Conservation (phyloP, 2,113 vertebrate species). For the Pseudorhombus dupliciocellatus region DNA sequence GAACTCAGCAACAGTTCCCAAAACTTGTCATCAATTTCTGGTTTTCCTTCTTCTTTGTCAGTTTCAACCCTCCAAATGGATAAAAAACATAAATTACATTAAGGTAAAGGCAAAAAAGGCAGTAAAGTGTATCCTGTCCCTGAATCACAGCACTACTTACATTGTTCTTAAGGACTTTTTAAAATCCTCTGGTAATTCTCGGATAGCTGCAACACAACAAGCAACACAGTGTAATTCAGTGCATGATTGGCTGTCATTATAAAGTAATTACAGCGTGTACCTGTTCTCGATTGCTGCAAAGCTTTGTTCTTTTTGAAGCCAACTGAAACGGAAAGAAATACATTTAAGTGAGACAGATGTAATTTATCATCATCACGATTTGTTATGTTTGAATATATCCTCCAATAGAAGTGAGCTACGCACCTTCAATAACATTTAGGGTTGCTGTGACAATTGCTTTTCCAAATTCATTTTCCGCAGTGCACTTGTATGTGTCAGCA, state of each 20-base stretch:
- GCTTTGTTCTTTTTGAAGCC: slow-evolving; percentile 86
- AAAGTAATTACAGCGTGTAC: slow-evolving; percentile 36
- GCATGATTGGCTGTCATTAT: not conserved
- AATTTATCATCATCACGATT: not conserved
- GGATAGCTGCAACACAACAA: slow-evolving; percentile 57
- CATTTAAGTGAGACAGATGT: not conserved
- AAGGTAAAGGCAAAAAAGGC: not conserved
- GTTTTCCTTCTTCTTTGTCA: slow-evolving; percentile 50
- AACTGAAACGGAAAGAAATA: slow-evolving; percentile 74
- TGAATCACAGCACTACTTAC: slow-evolving; percentile 34
- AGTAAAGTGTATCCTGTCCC: no score
- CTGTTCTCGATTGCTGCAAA: slow-evolving; percentile 76
- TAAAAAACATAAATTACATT: not conserved
- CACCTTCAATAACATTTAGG: slow-evolving; percentile 89
- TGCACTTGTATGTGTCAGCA: slow-evolving; percentile 86
- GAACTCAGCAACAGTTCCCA: slow-evolving; percentile 88
- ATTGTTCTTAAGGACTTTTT: slow-evolving; percentile 69
- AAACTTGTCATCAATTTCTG: slow-evolving; percentile 78
- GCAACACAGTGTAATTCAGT: not conserved
- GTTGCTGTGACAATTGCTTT: slow-evolving; percentile 83
- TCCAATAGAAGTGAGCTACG: slow-evolving; percentile 20
- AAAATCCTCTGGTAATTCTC: slow-evolving; percentile 70
- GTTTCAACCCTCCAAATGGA: slow-evolving; percentile 49
- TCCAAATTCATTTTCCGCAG: slow-evolving; percentile 84
- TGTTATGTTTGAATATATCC: not conserved